Conservation (phyloP, 2,888 invertebrate species). For the Empis stercorea region DNA sequence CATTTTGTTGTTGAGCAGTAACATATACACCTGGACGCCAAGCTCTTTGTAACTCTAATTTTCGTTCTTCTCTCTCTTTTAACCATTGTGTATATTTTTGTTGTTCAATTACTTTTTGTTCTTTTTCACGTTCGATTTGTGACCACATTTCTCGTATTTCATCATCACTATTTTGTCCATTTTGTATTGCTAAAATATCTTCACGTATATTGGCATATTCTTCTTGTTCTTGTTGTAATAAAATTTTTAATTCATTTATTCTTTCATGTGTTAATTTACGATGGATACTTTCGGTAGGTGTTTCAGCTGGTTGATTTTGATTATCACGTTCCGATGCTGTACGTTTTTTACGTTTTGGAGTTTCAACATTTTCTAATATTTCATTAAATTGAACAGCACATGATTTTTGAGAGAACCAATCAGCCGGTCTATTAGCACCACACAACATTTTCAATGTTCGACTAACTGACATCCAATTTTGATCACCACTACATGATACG, state of each 20-base stretch:
- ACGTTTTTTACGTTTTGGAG: constrained; percentile 72
- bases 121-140: constrained; percentile 58
- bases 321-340: constrained; percentile 29
- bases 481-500: constrained; percentile 72
- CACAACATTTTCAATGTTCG: constrained; percentile 63
- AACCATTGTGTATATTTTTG: constrained; percentile 48
- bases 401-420: constrained; percentile 83
- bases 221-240: constrained; percentile 55
- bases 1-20: constrained; percentile 5
- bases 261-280: constrained; percentile 64
- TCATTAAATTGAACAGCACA: constrained; percentile 83
- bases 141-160: constrained; percentile 61
- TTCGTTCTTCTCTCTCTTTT: constrained; percentile 45
- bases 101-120: constrained; percentile 54
- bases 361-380: constrained; percentile 67
- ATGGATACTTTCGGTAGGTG: constrained; percentile 67
- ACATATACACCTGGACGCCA: constrained; percentile 40
- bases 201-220: constrained; percentile 59
- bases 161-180: constrained; percentile 49
- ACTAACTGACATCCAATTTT: constrained; percentile 85
- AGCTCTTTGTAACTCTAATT: constrained; percentile 45
- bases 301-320: constrained; percentile 38
- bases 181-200: constrained; percentile 40
- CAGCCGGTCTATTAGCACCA: constrained; percentile 52
- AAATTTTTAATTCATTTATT: constrained; percentile 59